Evolutionary conservation across 2,888 invertebrate species (phyloP), one percentile per base, ranked within the genome.

Genomic region (Drosophila stalkeri): DNA sequence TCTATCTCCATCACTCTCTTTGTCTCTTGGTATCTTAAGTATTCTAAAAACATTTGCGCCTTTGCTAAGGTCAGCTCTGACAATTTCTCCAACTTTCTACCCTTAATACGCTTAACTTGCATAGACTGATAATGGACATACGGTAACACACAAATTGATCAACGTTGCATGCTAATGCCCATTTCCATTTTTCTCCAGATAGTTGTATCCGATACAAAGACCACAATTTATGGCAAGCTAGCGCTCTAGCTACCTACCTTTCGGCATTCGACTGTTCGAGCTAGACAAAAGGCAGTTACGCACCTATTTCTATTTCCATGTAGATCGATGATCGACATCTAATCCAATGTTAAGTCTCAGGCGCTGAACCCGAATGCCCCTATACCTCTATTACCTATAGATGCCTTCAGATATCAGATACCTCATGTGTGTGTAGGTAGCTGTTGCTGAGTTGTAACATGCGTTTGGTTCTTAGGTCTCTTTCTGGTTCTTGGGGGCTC

Each of bases 321-420:
- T 56, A 47, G 75, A 52, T 78, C 54, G 75, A 69, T 82, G 87
- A 81, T 86, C 89, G 87, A 80, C 85, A 84, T 84, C 87, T 89
- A 85, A 85, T 85, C 85, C 85, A 75, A 68, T 66, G 86, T 62
- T 86, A 83, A 85, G 87, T 69, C 76, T 64, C 69, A 52, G 69
- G 67, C 82, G 72, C 46, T 74, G 80, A 80, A 69, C 86, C 77
- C 64, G n/a, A 70, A 41, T 66, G 64, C 61, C 64, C 76, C 61
- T 56, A 54, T 54, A 39, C 39, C 54, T 44, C 14, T 20, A 8
- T 1, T 27, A 27, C 27, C 27, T 18, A n/a, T 14, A 18, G 23
- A 33, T 37, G 14, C 43, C 49, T 12, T 12, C 14, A 51, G 33
- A 35, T 51, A 18, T 57, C 54, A 35, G 12, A 35, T 51, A 16